Percentiles rank a stretch among this genome's conserved stretches.
Evolutionary conservation across 1,140 invertebrate genomes (phyloP).

Genomic region (Scaptodrosophila lebanonensis): DNA sequence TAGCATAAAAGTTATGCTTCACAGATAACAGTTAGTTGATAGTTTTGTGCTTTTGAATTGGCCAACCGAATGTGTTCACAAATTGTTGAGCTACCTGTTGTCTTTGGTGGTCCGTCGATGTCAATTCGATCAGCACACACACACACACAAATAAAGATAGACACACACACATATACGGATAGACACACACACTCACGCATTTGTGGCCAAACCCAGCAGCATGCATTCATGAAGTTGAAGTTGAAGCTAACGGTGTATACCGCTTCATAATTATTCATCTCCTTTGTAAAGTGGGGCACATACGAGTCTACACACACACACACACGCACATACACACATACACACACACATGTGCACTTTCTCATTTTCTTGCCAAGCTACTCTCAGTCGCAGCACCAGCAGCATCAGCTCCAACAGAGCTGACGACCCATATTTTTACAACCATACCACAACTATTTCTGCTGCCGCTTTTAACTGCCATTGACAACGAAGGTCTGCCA

Average conservation of each 20-base stretch:
- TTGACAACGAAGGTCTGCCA: slow-evolving; percentile 22
- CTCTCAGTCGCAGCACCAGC: no score
- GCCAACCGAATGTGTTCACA: no score
- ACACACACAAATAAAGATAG: not conserved
- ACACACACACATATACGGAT: no score
- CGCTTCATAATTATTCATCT: slow-evolving; percentile 29
- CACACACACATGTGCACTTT: slow-evolving; percentile 38
- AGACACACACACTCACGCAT: no score
- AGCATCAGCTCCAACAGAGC: no score
- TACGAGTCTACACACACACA: not conserved
- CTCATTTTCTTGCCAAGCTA: slow-evolving; percentile 49
- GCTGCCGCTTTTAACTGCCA: slow-evolving; percentile 1
- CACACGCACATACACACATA: slow-evolving; percentile 53
- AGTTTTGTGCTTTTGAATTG: no score
- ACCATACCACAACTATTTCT: slow-evolving; percentile 32
- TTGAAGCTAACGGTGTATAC: slow-evolving; percentile 39
- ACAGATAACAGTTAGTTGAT: no score
- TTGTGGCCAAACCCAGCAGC: not conserved
- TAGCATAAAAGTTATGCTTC: no score
- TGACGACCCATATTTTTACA: slow-evolving; percentile 60
- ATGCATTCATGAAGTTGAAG: slow-evolving; percentile 25
- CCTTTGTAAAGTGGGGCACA: slow-evolving; percentile 21
- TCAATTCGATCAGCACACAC: not conserved
- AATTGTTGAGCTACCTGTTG: no score
- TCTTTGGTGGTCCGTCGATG: slow-evolving; percentile 8